phyloP scores from a whole-genome alignment of 1,140 invertebrate species.

The Drosophila virilis region DNA sequence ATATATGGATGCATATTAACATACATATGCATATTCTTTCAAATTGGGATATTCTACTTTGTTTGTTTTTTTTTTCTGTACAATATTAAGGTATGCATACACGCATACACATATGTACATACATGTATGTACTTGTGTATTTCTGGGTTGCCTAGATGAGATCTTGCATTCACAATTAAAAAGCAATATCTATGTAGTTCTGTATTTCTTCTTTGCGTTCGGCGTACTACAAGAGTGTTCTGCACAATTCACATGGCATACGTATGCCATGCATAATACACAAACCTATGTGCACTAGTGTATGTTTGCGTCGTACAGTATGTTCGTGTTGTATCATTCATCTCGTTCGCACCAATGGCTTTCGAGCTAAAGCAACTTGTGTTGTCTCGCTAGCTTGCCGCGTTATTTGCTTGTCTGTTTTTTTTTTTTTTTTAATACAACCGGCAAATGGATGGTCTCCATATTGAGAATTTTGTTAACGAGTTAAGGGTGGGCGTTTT shows the following conservation, averaged over 20 bases:
- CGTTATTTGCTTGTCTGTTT: background rate
- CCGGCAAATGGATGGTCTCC: constrained; percentile 22
- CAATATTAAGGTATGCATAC: background rate
- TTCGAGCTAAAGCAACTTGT: background rate
- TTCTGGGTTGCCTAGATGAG: background rate
- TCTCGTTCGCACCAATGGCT: constrained; percentile 29
- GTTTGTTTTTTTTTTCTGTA: background rate
- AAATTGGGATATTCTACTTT: background rate
- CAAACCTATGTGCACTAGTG: background rate
- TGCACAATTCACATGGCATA: background rate
- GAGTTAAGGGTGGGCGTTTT: background rate
- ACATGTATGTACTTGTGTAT: background rate
- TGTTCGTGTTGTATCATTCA: constrained; percentile 10
- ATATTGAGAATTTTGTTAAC: constrained; percentile 10
- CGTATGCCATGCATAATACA: constrained; percentile 3
- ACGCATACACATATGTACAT: background rate
- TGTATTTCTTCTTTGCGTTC: background rate
- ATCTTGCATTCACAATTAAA: background rate
- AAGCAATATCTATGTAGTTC: background rate
- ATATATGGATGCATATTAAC: background rate
- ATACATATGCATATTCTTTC: background rate
- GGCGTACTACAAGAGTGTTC: background rate
- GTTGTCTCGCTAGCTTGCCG: constrained; percentile 7
- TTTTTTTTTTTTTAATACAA: constrained; percentile 7
- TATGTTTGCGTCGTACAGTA: constrained; percentile 9